These are phyloP conservation scores for Oryzias sinensis DNA, from an alignment of 2,797 vertebrate genomes.

Conservation along the genomic window DNA sequence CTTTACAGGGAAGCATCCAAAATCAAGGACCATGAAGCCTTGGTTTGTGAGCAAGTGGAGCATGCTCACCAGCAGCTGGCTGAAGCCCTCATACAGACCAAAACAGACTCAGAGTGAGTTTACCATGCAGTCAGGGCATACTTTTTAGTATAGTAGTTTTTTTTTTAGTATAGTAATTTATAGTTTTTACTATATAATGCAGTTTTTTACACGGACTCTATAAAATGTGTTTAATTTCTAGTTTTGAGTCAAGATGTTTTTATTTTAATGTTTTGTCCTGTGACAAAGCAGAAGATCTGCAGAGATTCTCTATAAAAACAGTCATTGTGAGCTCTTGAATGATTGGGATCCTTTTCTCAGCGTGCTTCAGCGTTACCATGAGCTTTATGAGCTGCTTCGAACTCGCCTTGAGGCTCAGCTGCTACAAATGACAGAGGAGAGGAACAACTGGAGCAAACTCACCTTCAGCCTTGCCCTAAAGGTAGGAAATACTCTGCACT, in stretches of 20 bases:
- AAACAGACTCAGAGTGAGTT: slow-evolving; percentile 82
- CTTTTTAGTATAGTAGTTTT: too few relatives aligned
- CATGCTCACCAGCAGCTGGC: slow-evolving; percentile 75
- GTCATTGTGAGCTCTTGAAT: slow-evolving; percentile 6
- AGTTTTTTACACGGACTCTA: too few relatives aligned
- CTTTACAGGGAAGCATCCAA: slow-evolving; percentile 78
- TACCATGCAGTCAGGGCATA: background rate
- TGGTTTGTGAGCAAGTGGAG: slow-evolving; percentile 77
- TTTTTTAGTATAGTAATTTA: too few relatives aligned
- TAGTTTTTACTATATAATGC: background rate
- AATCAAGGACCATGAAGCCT: slow-evolving; percentile 75
- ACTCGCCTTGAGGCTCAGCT: slow-evolving; percentile 79
- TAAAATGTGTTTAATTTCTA: background rate
- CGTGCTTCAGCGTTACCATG: slow-evolving; percentile 83
- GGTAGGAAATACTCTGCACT: slow-evolving; percentile 55
- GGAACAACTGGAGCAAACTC: slow-evolving; percentile 81
- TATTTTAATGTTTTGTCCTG: background rate
- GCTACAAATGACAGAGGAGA: slow-evolving; percentile 77
- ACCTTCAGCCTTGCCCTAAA: slow-evolving; percentile 82
- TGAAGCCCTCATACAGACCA: slow-evolving; percentile 71
- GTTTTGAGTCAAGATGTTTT: background rate
- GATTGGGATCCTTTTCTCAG: slow-evolving; percentile 53
- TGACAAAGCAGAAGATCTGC: background rate
- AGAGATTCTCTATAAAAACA: background rate
- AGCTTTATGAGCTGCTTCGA: slow-evolving; percentile 85